A percentile compares a stretch with the other conserved stretches of the same genome.
These are phyloP conservation scores for Argyrosomus regius DNA, from an alignment of 2,797 vertebrate genomes.

Conservation along the genomic window DNA sequence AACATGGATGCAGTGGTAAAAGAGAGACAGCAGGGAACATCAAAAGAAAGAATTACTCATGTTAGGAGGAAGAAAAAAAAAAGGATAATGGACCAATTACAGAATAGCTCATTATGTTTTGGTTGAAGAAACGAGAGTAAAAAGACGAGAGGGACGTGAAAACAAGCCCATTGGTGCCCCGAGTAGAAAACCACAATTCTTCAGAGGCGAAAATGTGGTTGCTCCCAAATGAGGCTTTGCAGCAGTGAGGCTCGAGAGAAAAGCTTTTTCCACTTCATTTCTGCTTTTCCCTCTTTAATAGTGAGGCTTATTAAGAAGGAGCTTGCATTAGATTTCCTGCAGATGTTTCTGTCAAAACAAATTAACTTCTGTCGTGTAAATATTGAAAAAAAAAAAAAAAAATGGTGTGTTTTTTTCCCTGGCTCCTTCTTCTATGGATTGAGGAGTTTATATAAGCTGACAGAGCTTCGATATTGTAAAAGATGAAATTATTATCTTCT, in stretches of 20 bases:
- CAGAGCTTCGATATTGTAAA: slow-evolving; percentile 24
- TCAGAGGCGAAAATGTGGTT: slow-evolving; percentile 40
- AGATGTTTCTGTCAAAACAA: slow-evolving; percentile 73
- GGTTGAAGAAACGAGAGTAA: slow-evolving; percentile 42
- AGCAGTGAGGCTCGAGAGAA: slow-evolving; percentile 30
- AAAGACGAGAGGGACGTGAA: slow-evolving; percentile 38
- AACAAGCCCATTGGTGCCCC: slow-evolving; percentile 36
- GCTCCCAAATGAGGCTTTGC: slow-evolving; percentile 46
- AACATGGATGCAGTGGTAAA: neutral
- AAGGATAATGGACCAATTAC: slow-evolving; percentile 28
- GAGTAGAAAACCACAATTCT: slow-evolving; percentile 58
- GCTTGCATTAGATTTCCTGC: slow-evolving; percentile 51
- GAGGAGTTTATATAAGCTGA: slow-evolving; percentile 37
- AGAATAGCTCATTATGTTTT: slow-evolving; percentile 38
- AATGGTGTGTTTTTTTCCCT: neutral
- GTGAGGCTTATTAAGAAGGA: slow-evolving; percentile 39
- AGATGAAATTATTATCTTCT: slow-evolving; percentile 23
- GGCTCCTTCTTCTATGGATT: slow-evolving; percentile 19
- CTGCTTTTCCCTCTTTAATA: slow-evolving; percentile 34
- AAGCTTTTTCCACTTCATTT: slow-evolving; percentile 53
- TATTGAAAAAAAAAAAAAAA: slow-evolving; percentile 34
- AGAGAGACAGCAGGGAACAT: neutral
- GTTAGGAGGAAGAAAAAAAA: neutral
- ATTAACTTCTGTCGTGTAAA: slow-evolving; percentile 53
- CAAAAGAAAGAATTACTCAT: slow-evolving; percentile 4